Conservation (phyloP, 1,140 invertebrate species). For the Drosophila takahashii region DNA sequence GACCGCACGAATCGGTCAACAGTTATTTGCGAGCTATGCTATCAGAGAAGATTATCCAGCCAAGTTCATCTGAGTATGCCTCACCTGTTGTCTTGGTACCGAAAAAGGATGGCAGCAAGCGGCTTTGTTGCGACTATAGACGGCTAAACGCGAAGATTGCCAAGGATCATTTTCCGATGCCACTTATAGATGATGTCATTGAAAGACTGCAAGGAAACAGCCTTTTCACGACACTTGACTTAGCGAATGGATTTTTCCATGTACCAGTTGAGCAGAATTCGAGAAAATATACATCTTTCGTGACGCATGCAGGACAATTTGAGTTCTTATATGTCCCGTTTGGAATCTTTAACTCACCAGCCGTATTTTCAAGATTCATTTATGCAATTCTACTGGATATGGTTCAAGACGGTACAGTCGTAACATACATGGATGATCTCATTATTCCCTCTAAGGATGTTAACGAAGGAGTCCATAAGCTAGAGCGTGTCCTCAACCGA, state of each 20-base stretch:
- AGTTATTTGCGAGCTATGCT: too few species aligned
- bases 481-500: not conserved
- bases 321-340: not conserved
- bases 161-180: too few species aligned
- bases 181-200: too few species aligned
- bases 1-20: too few species aligned
- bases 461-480: not conserved
- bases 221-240: not conserved
- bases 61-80: not conserved
- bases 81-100: constrained; percentile 3
- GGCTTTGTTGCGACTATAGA: not conserved
- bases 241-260: constrained; percentile 5
- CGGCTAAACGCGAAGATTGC: too few species aligned
- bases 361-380: constrained; percentile 1
- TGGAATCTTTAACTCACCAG: not conserved
- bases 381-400: constrained; percentile 2
- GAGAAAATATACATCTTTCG: not conserved
- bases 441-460: not conserved
- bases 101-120: not conserved
- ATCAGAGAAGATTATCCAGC: not conserved
- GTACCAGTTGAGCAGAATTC: constrained; percentile 1
- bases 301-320: not conserved
- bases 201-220: not conserved
- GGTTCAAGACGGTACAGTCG: not conserved
- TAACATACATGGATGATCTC: constrained; percentile 3